These are phyloP conservation scores for Megalopta genalis DNA, from an alignment of 1,140 invertebrate genomes.

Conservation along the genomic window DNA sequence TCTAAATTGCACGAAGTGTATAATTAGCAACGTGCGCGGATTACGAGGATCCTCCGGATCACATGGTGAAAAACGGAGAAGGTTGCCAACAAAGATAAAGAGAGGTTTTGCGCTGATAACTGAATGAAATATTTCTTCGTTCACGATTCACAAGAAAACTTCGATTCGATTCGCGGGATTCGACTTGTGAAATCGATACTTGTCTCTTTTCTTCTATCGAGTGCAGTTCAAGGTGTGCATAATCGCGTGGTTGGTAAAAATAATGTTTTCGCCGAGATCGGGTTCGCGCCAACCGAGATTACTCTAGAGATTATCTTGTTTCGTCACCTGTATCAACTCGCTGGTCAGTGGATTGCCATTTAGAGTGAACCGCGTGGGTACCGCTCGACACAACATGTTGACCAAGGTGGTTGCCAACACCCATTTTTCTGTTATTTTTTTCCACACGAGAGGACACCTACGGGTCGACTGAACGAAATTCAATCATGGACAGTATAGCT, in stretches of 20 bases:
- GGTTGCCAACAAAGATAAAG: not conserved
- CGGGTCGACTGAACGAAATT: not conserved
- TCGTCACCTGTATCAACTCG: conserved; percentile 49
- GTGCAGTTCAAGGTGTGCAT: not conserved
- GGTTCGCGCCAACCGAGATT: conserved; percentile 24
- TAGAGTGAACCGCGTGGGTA: conserved; percentile 47
- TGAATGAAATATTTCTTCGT: not conserved
- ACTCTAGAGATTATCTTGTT: conserved; percentile 35
- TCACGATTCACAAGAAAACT: no score
- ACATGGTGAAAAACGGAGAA: not conserved
- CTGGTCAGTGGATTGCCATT: conserved; percentile 47
- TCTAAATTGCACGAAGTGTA: not conserved
- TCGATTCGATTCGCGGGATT: not conserved
- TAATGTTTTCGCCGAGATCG: conserved; percentile 16
- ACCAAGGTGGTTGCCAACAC: conserved; percentile 34
- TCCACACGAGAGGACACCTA: not conserved
- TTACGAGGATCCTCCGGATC: not conserved
- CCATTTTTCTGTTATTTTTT: conserved; percentile 29
- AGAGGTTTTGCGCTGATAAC: not conserved
- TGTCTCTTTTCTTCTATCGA: not conserved
- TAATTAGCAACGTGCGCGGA: not conserved
- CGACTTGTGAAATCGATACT: not conserved
- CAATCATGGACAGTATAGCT: no score
- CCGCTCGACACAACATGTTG: conserved; percentile 45
- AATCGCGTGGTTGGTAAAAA: not conserved